Base-by-base conservation (phyloP, 2,888 invertebrate genomes). In the Octonoba sinensis region DNA sequence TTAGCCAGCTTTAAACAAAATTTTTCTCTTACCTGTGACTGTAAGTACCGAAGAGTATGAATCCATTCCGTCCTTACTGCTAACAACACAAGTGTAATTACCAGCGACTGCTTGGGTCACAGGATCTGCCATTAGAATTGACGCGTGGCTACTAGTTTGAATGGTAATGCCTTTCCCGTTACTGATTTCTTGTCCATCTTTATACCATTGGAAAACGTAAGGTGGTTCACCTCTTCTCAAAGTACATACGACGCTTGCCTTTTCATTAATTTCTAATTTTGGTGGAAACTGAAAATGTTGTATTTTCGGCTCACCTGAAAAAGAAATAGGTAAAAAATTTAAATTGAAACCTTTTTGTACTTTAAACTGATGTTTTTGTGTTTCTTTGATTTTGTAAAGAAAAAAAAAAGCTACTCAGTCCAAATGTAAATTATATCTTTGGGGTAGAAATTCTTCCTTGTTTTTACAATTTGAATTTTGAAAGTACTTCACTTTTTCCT, bases 1-100 rank as follows among this genome's bases (percentile, higher is more conserved):
- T n/a, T n/a, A n/a, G n/a, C n/a, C n/a, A n/a, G n/a, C n/a, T 36
- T 36, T 36, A 36, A 36, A 8, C 11, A 6, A 36, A 36, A 2
- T 1, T 6, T 36, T 36, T 15, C 18, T 62, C 60, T n/a, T 59
- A 85, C 85, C 83, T 70, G 67, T 84, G 11, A 85, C 83, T 13
- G 44, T 67, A 0, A 85, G 70, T 4, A 47, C 18, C 3, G 85
- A 36, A 3, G 81, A 67, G 64, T 56, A 65, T 3, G 73, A 54
- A 69, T 76, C 69, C 12, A 11, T 64, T 36, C 77, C 83, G 11
- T 13, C 47, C 6, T 46, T 3, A 3, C 51, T 83, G 13, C 51
- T 73, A 8, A 77, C 83, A 2, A 49, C 16, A 20, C 83, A 83
- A 0, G 83, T 73, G 16, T 83, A 83, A 59, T 82, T 78, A 16